A percentile compares a stretch with the other conserved stretches of the same genome.
Evolutionary conservation across 2,797 vertebrate genomes (phyloP).

Genomic region (Bovichtus diacanthus): DNA sequence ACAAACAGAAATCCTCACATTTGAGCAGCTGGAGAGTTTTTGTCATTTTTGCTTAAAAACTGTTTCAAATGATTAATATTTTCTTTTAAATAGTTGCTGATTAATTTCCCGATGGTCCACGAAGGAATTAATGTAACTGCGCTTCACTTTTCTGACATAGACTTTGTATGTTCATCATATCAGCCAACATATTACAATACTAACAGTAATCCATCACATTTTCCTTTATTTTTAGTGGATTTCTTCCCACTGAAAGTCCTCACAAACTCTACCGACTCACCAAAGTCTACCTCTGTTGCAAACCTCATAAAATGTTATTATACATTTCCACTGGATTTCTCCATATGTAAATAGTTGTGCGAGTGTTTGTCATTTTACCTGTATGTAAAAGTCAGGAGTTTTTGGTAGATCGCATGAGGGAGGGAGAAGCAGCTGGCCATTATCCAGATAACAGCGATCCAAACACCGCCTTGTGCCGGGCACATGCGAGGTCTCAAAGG

Average conservation of each 20-base stretch:
- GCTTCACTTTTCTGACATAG: neutral
- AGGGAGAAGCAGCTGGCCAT: constrained; percentile 95
- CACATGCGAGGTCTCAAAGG: constrained; percentile 93
- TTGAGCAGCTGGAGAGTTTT: neutral
- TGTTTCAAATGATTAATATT: neutral
- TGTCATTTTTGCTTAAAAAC: neutral
- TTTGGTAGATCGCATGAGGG: constrained; percentile 96
- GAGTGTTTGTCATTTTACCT: constrained; percentile 81
- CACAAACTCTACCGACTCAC: too few species aligned
- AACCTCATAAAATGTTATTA: neutral
- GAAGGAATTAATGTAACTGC: neutral
- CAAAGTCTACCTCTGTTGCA: neutral
- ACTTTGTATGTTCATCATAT: neutral
- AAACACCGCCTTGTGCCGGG: constrained; percentile 85
- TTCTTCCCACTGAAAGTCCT: neutral
- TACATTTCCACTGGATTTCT: neutral
- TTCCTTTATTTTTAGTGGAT: neutral
- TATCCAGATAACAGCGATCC: constrained; percentile 91
- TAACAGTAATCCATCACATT: neutral
- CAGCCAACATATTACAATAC: neutral
- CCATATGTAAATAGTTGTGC: neutral
- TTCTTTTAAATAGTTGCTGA: neutral
- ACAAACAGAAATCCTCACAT: neutral
- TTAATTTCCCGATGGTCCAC: neutral
- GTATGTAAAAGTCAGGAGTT: constrained; percentile 93